Conservation (phyloP, 35 echinoderm and acorn worm species). For the Heliocidaris tuberculata region DNA sequence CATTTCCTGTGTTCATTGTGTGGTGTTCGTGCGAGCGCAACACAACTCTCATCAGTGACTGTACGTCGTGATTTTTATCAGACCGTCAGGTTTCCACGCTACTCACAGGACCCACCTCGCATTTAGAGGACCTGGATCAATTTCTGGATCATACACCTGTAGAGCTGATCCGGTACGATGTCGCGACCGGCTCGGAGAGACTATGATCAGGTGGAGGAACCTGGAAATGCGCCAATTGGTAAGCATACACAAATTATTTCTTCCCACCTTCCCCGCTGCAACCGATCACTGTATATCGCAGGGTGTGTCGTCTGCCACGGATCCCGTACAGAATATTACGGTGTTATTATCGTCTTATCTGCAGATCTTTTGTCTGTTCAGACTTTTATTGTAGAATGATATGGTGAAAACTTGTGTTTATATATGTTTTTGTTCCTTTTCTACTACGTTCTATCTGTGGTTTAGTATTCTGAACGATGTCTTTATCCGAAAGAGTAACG, state of each 20-base stretch:
- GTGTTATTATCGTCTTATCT: too few species aligned
- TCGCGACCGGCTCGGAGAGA: not conserved
- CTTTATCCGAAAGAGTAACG: too few species aligned
- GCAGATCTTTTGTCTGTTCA: too few species aligned
- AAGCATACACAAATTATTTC: not conserved
- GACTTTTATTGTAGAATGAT: too few species aligned
- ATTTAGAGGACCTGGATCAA: not conserved
- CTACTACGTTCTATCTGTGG: too few species aligned
- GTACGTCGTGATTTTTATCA: not conserved
- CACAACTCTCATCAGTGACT: not conserved
- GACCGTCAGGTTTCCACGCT: not conserved
- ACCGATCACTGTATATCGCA: not conserved
- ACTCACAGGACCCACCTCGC: not conserved
- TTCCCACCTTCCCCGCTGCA: not conserved
- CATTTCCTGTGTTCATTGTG: not conserved
- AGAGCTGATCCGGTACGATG: not conserved
- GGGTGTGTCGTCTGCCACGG: constrained; percentile 17
- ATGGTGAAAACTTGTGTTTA: too few species aligned
- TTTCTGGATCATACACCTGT: not conserved
- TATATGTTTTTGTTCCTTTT: too few species aligned
- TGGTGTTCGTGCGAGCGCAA: not conserved
- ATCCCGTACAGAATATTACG: too few species aligned
- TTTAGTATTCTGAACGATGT: too few species aligned
- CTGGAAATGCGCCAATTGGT: not conserved
- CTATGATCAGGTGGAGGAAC: not conserved